Conservation (phyloP, 2,797 vertebrate genomes). For the Hipposideros larvatus region DNA sequence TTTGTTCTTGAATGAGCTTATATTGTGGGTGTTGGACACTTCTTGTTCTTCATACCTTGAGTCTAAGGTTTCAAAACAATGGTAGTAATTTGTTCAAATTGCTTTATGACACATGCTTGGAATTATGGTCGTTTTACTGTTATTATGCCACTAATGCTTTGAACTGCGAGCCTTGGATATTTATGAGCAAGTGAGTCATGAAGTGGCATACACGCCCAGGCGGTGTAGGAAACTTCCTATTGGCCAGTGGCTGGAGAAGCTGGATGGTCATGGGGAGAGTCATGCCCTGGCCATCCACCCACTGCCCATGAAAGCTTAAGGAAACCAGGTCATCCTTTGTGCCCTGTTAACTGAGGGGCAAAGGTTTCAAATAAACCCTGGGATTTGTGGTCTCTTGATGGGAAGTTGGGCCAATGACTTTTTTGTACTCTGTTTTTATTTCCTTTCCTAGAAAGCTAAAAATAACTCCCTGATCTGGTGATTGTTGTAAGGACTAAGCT, state of each 20-base stretch:
- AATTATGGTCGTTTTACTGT: constrained; percentile 12
- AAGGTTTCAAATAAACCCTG: neutral
- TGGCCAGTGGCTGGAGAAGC: neutral
- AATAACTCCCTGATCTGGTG: neutral
- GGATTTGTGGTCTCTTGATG: neutral
- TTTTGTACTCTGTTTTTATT: constrained; percentile 44
- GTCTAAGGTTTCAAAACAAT: constrained; percentile 44
- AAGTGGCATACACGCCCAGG: neutral
- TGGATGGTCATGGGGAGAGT: neutral
- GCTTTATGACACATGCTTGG: constrained; percentile 49
- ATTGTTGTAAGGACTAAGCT: neutral
- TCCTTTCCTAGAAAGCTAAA: neutral
- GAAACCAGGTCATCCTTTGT: neutral
- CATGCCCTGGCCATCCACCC: neutral
- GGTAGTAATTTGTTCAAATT: constrained; percentile 48
- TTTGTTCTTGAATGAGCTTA: constrained; percentile 24
- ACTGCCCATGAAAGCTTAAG: neutral
- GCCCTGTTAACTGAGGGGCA: neutral
- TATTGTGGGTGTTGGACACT: neutral
- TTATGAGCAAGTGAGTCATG: constrained; percentile 53
- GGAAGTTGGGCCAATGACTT: neutral
- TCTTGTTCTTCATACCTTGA: neutral
- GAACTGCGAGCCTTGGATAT: neutral
- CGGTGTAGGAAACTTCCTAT: neutral
- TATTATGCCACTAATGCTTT: neutral